A percentile compares a stretch with the other conserved stretches of the same genome.
These are phyloP conservation scores for Gymnothorax javanicus DNA, from an alignment of 2,797 vertebrate species.

Conservation along the genomic window DNA sequence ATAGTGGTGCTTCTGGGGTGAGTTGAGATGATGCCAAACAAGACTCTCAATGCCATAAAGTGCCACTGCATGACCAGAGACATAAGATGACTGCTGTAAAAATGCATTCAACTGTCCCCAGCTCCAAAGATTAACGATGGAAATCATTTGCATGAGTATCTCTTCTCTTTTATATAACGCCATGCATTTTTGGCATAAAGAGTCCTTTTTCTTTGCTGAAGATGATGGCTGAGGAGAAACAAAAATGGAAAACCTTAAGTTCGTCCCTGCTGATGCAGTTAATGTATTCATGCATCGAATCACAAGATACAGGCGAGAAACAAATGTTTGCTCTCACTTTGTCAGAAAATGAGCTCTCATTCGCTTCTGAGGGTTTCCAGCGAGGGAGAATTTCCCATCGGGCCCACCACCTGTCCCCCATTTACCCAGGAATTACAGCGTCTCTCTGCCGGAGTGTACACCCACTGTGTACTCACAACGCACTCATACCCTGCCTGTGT, in stretches of 20 bases:
- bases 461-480: not conserved
- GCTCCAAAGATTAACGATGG: not conserved
- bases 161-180: not conserved
- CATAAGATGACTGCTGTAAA: not conserved
- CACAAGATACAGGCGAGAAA: not conserved
- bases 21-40: not conserved
- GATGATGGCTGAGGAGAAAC: constrained; percentile 1
- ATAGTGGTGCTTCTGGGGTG: not conserved
- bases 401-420: not conserved
- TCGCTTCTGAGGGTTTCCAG: constrained; percentile 25
- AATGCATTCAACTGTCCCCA: not conserved
- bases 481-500: constrained; percentile 33
- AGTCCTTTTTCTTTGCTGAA: not conserved
- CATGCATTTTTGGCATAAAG: constrained; percentile 1
- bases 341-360: constrained; percentile 11
- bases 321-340: constrained; percentile 16
- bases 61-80: not conserved
- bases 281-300: constrained; percentile 10
- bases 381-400: not conserved
- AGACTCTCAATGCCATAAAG: not conserved
- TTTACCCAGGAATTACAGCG: not conserved
- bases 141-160: no score
- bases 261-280: constrained; percentile 16
- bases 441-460: not conserved
- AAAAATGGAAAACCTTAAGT: not conserved